phyloP scores from a whole-genome alignment of 2,888 invertebrate species.

The Eupithecia dodoneata region DNA sequence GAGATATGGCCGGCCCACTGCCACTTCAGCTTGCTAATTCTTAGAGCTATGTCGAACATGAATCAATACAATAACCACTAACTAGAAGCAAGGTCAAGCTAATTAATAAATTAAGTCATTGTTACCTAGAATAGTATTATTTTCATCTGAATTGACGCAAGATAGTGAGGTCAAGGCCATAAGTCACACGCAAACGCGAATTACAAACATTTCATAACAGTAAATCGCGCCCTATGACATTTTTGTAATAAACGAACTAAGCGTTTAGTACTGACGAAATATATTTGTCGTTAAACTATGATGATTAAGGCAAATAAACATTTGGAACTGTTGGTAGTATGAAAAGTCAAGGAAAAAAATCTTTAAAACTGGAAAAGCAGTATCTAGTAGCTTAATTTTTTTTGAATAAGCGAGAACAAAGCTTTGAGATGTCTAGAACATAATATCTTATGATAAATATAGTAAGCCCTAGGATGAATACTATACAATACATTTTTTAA shows the following conservation, averaged over 20 bases:
- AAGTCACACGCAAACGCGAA: slow-evolving; percentile 37
- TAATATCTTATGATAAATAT: neutral
- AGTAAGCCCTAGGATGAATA: neutral
- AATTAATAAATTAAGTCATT: slow-evolving; percentile 9
- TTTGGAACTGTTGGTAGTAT: neutral
- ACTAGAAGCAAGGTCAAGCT: slow-evolving; percentile 14
- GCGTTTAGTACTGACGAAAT: slow-evolving; percentile 28
- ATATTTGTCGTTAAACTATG: slow-evolving; percentile 15
- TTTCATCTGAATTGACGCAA: slow-evolving; percentile 22
- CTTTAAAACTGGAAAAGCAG: neutral
- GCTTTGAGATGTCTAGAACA: neutral
- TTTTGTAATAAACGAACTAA: slow-evolving; percentile 34
- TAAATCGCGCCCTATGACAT: slow-evolving; percentile 42
- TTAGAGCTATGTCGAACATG: neutral
- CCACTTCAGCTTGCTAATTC: no score
- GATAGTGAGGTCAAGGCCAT: slow-evolving; percentile 29
- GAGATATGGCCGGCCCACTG: no score
- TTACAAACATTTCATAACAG: slow-evolving; percentile 42
- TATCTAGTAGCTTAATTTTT: no score
- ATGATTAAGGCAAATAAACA: slow-evolving; percentile 10
- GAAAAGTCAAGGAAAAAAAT: neutral
- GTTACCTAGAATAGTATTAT: slow-evolving; percentile 1
- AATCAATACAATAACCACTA: slow-evolving; percentile 8
- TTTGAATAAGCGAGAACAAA: neutral
- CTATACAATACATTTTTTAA: no score